A percentile compares a stretch with the other conserved stretches of the same genome.
phyloP scores from a whole-genome alignment of 2,888 invertebrate species.

The Ametastegia equiseti region DNA sequence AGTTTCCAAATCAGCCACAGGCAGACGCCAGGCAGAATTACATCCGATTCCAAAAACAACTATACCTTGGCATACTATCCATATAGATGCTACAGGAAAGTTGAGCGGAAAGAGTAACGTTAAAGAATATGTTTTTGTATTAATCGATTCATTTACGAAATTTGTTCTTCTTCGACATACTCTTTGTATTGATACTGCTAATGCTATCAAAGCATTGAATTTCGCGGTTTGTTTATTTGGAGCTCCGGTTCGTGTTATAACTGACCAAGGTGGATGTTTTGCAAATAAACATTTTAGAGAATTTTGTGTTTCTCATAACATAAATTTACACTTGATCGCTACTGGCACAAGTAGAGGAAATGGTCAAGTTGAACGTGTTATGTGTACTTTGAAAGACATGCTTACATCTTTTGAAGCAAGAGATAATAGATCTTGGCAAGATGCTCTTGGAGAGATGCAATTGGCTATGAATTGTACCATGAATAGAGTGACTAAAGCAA shows the following conservation, averaged over 20 bases:
- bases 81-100: slow-evolving; percentile 59
- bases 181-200: slow-evolving; percentile 62
- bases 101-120: slow-evolving; percentile 60
- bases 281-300: slow-evolving; percentile 53
- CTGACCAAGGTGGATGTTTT: slow-evolving; percentile 52
- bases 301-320: slow-evolving; percentile 51
- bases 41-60: slow-evolving; percentile 65
- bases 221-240: slow-evolving; percentile 51
- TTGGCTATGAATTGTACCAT: slow-evolving; percentile 61
- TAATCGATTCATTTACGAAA: slow-evolving; percentile 63
- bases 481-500: slow-evolving; percentile 57
- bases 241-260: slow-evolving; percentile 51
- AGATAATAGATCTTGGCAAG: slow-evolving; percentile 58
- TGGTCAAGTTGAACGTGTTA: slow-evolving; percentile 61
- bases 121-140: slow-evolving; percentile 61
- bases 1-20: slow-evolving; percentile 62
- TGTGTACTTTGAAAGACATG: slow-evolving; percentile 51
- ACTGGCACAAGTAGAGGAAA: slow-evolving; percentile 61
- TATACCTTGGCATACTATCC: slow-evolving; percentile 63
- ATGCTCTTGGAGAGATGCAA: slow-evolving; percentile 60
- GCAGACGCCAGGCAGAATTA: slow-evolving; percentile 60
- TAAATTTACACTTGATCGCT: slow-evolving; percentile 58
- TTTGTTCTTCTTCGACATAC: slow-evolving; percentile 56
- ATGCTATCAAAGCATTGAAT: slow-evolving; percentile 50
- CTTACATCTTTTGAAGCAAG: neutral